These are phyloP conservation scores for Loxodonta africana DNA, from an alignment of 2,113 vertebrate species.

Conservation along the genomic window DNA sequence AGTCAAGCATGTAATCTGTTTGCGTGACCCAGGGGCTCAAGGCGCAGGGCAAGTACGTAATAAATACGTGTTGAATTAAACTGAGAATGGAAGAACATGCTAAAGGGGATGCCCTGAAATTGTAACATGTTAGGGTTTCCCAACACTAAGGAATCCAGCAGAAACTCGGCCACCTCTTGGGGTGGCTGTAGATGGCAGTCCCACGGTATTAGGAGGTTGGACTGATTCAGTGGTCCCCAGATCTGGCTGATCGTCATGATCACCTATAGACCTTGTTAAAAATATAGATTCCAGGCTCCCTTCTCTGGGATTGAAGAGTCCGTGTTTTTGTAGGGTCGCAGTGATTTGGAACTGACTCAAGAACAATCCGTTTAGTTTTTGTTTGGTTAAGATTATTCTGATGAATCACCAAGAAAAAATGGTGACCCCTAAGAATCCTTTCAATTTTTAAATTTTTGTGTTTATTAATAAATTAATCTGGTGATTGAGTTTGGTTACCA, in stretches of 20 bases:
- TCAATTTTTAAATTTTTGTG: not conserved
- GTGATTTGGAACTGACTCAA: no score
- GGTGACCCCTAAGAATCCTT: not conserved
- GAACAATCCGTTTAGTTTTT: no score
- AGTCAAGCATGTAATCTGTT: not conserved
- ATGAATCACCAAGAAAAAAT: not conserved
- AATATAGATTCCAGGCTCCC: accelerated
- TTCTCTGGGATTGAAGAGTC: not conserved
- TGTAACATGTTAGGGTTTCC: accelerated
- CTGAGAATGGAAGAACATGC: accelerated
- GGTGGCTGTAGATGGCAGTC: no score
- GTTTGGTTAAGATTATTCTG: not conserved
- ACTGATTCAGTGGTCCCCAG: accelerated
- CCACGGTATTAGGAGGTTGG: accelerated
- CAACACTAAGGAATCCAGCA: accelerated
- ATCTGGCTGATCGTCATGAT: accelerated
- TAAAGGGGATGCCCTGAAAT: not conserved
- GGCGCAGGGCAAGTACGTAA: not conserved
- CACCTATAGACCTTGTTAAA: not conserved
- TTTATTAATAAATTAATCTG: not conserved
- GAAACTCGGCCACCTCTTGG: accelerated
- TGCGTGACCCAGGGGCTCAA: not conserved
- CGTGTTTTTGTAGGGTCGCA: no score
- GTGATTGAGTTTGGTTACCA: not conserved
- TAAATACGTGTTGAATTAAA: not conserved